These are phyloP conservation scores for Euplagia quadripunctaria DNA, from an alignment of 2,888 invertebrate species.

Conservation along the genomic window DNA sequence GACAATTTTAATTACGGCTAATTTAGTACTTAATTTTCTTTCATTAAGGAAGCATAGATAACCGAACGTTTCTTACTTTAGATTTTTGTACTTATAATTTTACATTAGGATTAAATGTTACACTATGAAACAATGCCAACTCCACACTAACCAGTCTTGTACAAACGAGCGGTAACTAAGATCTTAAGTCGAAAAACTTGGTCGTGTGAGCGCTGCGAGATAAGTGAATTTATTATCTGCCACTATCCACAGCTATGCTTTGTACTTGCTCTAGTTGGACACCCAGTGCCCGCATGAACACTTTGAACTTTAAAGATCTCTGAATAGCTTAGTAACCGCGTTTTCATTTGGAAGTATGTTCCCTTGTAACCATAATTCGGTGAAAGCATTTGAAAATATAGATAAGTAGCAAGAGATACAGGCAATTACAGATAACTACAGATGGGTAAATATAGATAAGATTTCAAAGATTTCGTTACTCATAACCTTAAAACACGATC, in stretches of 20 bases:
- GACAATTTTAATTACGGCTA: too few relatives aligned
- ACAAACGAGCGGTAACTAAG: slow-evolving; percentile 66
- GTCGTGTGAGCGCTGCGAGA: slow-evolving; percentile 57
- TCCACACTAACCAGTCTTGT: slow-evolving; percentile 51
- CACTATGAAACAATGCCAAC: background rate
- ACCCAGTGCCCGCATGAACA: slow-evolving; percentile 52
- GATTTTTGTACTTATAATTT: background rate
- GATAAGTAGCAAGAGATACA: background rate
- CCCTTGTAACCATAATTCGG: background rate
- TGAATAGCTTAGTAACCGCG: slow-evolving; percentile 16
- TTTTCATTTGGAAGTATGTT: slow-evolving; percentile 5
- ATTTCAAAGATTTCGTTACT: too few relatives aligned
- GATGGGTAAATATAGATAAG: too few relatives aligned
- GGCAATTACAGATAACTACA: too few relatives aligned
- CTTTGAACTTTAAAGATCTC: slow-evolving; percentile 10
- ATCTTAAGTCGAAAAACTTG: slow-evolving; percentile 77
- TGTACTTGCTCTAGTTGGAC: slow-evolving; percentile 48
- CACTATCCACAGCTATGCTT: slow-evolving; percentile 46
- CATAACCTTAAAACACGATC: too few relatives aligned
- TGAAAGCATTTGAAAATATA: background rate
- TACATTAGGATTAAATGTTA: background rate
- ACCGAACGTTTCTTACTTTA: background rate
- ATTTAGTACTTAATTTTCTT: background rate
- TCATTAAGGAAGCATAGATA: background rate
- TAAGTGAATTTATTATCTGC: slow-evolving; percentile 75